Base-by-base conservation (phyloP, 2,113 vertebrate genomes). In the Pseudolaguvia tuberculata region DNA sequence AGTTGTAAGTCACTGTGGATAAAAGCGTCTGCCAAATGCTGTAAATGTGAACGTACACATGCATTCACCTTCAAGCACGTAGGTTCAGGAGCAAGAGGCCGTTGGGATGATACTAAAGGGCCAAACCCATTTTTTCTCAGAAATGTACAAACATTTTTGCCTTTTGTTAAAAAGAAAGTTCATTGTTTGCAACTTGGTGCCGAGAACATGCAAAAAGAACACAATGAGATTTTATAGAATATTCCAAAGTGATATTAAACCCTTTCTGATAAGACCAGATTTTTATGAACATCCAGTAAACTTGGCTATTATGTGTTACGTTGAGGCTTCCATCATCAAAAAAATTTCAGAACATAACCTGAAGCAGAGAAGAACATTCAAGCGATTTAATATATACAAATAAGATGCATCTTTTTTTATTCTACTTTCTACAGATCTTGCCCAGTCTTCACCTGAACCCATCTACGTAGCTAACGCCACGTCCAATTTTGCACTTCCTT, bases 401-500 rank as follows among this genome's bases (percentile, higher is more conserved):
- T 4, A 31, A 31, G 0, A 6, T 14, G 68, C 51, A 3, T n/a
- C n/a, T n/a, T n/a, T n/a, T n/a, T 45, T 61, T 76, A 45, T 59
- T 29, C 39, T n/a, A n/a, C 18, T 81, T 15, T 21, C 18, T 31
- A n/a, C 56, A 91, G 90, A 83, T 47, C 75, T 92, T 7, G 59
- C 68, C 12, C 63, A 83, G 8, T 15, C 71, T 71, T 51, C 56
- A 7, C 0, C 3, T 0, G 15, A 2, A n/a, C 47, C 53, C 23
- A 42, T 68, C 39, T 92, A 89, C 52, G 83, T 86, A 8, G 84
- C 83, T 7, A 0, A 39, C 8, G 47, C 29, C 23, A 13, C 58
- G 11, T 6, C 1, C 0, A 5, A 27, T 45, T 59, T 87, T 21
- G 14, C 0, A 3, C 2, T 91, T 12, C 86, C 85, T n/a, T 91